phyloP scores from a whole-genome alignment of 2,888 invertebrate species.

The Lymantria dispar region DNA sequence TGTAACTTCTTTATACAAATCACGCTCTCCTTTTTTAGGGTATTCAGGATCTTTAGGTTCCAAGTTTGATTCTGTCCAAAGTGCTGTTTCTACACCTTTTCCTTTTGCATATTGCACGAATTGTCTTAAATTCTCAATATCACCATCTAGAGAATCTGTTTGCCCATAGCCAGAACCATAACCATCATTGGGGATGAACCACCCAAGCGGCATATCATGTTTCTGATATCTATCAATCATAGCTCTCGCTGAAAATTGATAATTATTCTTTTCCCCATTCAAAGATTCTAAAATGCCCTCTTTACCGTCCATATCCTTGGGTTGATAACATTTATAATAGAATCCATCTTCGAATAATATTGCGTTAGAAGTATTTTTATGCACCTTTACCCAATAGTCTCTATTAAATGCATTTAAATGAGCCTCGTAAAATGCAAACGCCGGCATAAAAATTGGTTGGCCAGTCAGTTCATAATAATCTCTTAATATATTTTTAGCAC shows the following conservation, averaged over 20 bases:
- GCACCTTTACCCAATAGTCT: conserved; percentile 71
- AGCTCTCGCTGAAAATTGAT: conserved; percentile 73
- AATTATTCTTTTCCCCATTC: conserved; percentile 71
- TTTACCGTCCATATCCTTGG: conserved; percentile 54
- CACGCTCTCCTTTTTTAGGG: conserved; percentile 72
- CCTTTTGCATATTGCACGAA: conserved; percentile 58
- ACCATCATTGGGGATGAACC: conserved; percentile 75
- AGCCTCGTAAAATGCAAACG: conserved; percentile 70
- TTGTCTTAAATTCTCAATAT: conserved; percentile 62
- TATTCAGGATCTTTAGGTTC: conserved; percentile 60
- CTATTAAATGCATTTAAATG: conserved; percentile 73
- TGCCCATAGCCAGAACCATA: conserved; percentile 75
- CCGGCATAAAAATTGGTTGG: conserved; percentile 64
- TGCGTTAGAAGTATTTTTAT: conserved; percentile 42
- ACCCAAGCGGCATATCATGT: conserved; percentile 69
- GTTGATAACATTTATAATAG: conserved; percentile 67
- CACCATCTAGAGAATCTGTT: conserved; percentile 64
- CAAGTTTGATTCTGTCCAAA: conserved; percentile 73
- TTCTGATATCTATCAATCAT: conserved; percentile 70
- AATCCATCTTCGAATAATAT: conserved; percentile 67
- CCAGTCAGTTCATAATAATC: conserved; percentile 74
- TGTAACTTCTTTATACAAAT: conserved; percentile 62
- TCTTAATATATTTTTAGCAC: conserved; percentile 54
- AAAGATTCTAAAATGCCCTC: conserved; percentile 67
- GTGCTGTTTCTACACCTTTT: conserved; percentile 64